Conservation (phyloP, 2,888 invertebrate genomes). For the Nezara viridula region DNA sequence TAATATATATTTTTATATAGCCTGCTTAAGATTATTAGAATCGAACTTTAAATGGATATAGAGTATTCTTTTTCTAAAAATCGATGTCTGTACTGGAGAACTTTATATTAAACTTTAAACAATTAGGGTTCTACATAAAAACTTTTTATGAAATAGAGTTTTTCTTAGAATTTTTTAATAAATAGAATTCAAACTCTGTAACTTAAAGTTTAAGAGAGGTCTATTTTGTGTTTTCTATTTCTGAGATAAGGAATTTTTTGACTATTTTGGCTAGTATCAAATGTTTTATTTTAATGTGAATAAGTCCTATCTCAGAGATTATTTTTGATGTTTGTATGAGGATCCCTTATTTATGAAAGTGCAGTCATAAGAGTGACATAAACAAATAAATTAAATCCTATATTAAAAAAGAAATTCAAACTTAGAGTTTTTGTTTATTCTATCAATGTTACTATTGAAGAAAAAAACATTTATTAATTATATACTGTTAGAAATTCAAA, state of each 20-base stretch:
- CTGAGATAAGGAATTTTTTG: neutral
- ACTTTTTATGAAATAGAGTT: neutral
- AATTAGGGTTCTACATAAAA: neutral
- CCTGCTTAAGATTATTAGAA: slow-evolving; percentile 29
- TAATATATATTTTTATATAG: slow-evolving; percentile 53
- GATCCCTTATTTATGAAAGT: neutral
- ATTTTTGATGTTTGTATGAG: neutral
- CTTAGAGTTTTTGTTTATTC: neutral
- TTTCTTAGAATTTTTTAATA: neutral
- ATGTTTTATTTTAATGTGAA: neutral
- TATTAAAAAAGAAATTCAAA: neutral
- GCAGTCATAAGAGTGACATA: neutral
- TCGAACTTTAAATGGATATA: neutral
- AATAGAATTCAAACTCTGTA: neutral
- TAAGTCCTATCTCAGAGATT: neutral
- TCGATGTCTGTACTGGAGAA: neutral
- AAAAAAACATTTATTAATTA: neutral
- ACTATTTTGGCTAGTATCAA: neutral
- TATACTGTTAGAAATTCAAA: neutral
- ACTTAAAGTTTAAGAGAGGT: neutral
- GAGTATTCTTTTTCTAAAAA: slow-evolving; percentile 8
- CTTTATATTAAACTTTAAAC: neutral
- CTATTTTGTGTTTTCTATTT: neutral
- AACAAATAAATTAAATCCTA: neutral
- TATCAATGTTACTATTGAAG: neutral